phyloP scores from a whole-genome alignment of 2,888 invertebrate species.

The Kuschelorhynchus macadamiae region DNA sequence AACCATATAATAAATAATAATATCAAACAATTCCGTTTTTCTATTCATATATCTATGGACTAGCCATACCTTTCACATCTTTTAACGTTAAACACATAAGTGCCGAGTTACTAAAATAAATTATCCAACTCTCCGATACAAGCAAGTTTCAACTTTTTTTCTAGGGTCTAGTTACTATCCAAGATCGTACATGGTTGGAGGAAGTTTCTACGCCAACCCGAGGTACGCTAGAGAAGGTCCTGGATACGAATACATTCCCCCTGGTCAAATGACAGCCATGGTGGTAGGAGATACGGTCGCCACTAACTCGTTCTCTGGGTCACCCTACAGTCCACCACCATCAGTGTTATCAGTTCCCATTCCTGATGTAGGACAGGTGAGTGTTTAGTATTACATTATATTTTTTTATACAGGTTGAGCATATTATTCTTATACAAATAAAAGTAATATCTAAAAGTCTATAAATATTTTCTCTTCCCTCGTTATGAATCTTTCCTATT shows the following conservation, averaged over 20 bases:
- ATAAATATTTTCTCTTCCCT: too few species aligned
- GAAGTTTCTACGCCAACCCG: constrained; percentile 64
- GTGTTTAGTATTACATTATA: neutral
- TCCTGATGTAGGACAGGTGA: constrained; percentile 7
- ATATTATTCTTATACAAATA: too few species aligned
- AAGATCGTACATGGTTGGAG: constrained; percentile 64
- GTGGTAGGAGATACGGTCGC: constrained; percentile 65
- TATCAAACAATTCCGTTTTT: too few species aligned
- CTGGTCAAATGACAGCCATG: constrained; percentile 66
- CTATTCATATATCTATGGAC: too few species aligned
- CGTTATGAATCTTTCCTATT: too few species aligned
- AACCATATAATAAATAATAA: too few species aligned
- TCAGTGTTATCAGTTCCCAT: constrained; percentile 33
- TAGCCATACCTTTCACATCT: too few species aligned
- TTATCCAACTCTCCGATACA: too few species aligned
- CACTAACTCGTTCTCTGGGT: constrained; percentile 65
- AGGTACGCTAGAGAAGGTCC: constrained; percentile 39
- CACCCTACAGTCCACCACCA: constrained; percentile 34
- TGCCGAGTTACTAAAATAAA: too few species aligned
- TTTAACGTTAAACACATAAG: too few species aligned
- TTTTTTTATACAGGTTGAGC: neutral
- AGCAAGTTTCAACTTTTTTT: neutral
- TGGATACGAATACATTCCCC: constrained; percentile 52
- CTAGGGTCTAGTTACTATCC: constrained; percentile 47
- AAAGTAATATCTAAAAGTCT: too few species aligned